Percentiles rank a stretch among this genome's conserved stretches.
phyloP scores from a whole-genome alignment of 2,797 vertebrate genomes.

The Periparus ater region DNA sequence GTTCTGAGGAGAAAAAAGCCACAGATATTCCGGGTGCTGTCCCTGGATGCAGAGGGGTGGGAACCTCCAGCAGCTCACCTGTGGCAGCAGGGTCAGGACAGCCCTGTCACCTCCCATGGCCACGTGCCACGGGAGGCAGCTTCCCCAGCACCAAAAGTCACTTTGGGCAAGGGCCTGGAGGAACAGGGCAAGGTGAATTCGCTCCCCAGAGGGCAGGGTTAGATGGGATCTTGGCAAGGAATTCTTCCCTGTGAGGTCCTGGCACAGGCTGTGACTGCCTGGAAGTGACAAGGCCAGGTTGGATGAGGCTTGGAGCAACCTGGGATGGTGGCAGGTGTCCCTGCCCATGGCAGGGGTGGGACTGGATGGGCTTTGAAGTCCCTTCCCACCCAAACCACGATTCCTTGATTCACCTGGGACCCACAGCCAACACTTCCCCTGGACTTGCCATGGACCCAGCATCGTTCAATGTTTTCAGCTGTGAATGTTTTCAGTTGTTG shows the following conservation, averaged over 20 bases:
- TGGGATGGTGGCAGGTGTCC: fast-evolving
- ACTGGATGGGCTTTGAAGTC: not conserved
- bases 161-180: not conserved
- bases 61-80: not conserved
- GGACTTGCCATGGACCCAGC: not conserved
- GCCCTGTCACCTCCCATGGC: fast-evolving
- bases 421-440: not conserved
- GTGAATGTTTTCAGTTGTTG: not conserved
- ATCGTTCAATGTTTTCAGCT: fast-evolving
- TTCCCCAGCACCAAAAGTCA: no score
- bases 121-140: not conserved
- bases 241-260: not conserved
- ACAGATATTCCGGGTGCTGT: fast-evolving
- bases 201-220: not conserved
- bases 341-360: fast-evolving
- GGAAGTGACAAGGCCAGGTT: not conserved
- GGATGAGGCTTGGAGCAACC: fast-evolving
- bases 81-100: fast-evolving
- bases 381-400: not conserved
- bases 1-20: not conserved
- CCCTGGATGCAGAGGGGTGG: not conserved
- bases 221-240: not conserved
- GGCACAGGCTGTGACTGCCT: not conserved
- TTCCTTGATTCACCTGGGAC: not conserved
- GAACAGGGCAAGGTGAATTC: not conserved